A percentile compares a stretch with the other conserved stretches of the same genome.
These are phyloP conservation scores for Nasua narica DNA, from an alignment of 2,797 vertebrate genomes.

Conservation along the genomic window DNA sequence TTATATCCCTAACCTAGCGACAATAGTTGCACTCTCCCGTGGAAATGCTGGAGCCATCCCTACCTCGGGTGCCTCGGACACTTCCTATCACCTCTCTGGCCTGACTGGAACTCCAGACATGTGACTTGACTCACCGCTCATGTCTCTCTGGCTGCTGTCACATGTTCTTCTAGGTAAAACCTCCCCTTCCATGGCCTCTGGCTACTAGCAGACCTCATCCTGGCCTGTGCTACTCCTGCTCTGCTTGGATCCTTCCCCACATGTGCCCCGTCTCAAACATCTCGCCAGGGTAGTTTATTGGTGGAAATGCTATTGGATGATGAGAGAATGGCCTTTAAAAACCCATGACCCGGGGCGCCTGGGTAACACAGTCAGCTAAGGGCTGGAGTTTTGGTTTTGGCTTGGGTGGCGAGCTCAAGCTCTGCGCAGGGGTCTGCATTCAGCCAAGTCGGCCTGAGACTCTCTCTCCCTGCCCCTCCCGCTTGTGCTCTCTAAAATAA, in stretches of 20 bases:
- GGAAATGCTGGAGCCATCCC: accelerated
- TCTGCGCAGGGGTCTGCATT: neutral
- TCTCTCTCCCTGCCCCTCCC: no score
- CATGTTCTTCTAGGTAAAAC: neutral
- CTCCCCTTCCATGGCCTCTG: neutral
- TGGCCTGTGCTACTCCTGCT: neutral
- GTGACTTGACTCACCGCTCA: neutral
- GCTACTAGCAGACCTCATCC: neutral
- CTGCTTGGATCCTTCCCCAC: neutral
- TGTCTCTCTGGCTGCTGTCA: neutral
- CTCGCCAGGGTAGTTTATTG: accelerated
- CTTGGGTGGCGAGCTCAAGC: neutral
- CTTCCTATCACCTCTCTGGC: neutral
- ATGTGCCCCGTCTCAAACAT: no score
- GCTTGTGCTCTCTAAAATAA: neutral
- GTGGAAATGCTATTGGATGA: neutral
- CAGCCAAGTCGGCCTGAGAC: neutral
- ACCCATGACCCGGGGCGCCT: neutral
- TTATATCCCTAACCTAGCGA: neutral
- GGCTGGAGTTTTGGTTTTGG: neutral
- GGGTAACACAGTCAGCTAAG: accelerated
- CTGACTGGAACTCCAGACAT: neutral
- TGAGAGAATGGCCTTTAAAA: neutral
- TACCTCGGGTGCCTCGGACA: no score
- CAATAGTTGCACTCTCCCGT: no score